These are phyloP conservation scores for Drosophila kuntzei DNA, from an alignment of 2,888 invertebrate genomes.

Conservation along the genomic window DNA sequence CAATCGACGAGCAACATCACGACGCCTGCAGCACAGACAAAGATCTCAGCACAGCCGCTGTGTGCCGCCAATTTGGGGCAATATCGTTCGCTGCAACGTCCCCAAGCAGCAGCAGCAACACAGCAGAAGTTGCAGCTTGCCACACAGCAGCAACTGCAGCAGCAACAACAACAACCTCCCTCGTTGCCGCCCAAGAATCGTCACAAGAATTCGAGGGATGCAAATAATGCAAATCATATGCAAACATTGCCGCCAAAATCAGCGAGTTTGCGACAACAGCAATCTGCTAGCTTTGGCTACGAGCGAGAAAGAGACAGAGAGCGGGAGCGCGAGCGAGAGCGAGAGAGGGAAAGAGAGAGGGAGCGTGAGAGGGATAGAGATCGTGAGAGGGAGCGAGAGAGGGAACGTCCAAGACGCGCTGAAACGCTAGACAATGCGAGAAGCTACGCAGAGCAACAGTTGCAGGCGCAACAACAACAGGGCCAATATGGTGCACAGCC, in stretches of 20 bases:
- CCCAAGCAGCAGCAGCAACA: conserved; percentile 76
- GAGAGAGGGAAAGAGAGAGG: conserved; percentile 44
- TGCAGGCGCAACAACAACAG: conserved; percentile 45
- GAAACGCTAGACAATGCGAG: conserved; percentile 83
- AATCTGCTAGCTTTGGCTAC: conserved; percentile 76
- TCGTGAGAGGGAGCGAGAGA: conserved; percentile 45
- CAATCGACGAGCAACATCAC: conserved; percentile 56
- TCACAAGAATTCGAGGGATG: conserved; percentile 81
- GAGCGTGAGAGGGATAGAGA: conserved; percentile 44
- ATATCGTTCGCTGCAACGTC: conserved; percentile 88
- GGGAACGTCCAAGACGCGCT: conserved; percentile 81
- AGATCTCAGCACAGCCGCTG: conserved; percentile 85
- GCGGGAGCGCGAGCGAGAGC: conserved; percentile 45
- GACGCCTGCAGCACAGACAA: conserved; percentile 69
- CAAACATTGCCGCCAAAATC: conserved; percentile 85
- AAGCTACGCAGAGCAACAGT: conserved; percentile 83
- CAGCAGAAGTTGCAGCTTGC: conserved; percentile 77
- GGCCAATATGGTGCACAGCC: conserved; percentile 49
- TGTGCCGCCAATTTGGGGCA: conserved; percentile 86
- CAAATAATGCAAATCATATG: conserved; percentile 82
- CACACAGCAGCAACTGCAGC: conserved; percentile 57
- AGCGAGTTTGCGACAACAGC: conserved; percentile 82
- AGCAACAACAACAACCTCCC: conserved; percentile 81
- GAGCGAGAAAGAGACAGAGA: conserved; percentile 79
- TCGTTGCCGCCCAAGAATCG: conserved; percentile 85